Evolutionary conservation across 2,888 invertebrate genomes (phyloP), one percentile per base, ranked within the genome.

Genomic region (Apamea monoglypha): DNA sequence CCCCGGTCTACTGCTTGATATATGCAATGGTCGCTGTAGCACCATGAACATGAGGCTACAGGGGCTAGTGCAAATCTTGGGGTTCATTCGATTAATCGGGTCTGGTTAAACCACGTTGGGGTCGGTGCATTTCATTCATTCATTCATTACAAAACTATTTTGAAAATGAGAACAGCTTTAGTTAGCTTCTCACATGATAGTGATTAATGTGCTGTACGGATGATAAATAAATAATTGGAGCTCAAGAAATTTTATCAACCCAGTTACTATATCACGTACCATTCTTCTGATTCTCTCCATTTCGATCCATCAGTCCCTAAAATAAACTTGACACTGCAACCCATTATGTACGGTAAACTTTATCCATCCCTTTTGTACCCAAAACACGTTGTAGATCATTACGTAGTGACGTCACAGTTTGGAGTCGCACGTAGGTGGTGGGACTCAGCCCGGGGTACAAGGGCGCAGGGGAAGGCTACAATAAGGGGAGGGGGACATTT

Each of bases 321-420:
- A 80, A 40, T 78, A 68, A 83, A 77, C 53, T 83, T 61, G 80
- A 83, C 80, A 68, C 67, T 80, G 69, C 61, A 76, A 61, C 61
- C 83, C 44, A 78, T 73, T 75, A 71, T 61, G 67, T 68, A 74
- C 67, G 67, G 18, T 50, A 56, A 71, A 76, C 84, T 70, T 71
- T 59, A 79, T 74, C 56, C 72, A 77, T 61, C 68, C 53, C 69
- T 69, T 76, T 76, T 50, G 66, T 74, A 75, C 66, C 69, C 78
- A 53, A 85, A 73, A 85, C 85, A 76, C 82, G 75, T 71, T 81
- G 77, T 78, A 76, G 67, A 87, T 73, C 74, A 81, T 87, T 87
- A 80, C 63, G 44, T 44, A n/a, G 50, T 77, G 74, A 87, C 76
- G 85, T 79, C 76, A 74, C 64, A 59, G 53, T 40, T 71, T 69